Evolutionary conservation across 2,888 invertebrate species (phyloP).

Genomic region (Eristalinus aeneus): DNA sequence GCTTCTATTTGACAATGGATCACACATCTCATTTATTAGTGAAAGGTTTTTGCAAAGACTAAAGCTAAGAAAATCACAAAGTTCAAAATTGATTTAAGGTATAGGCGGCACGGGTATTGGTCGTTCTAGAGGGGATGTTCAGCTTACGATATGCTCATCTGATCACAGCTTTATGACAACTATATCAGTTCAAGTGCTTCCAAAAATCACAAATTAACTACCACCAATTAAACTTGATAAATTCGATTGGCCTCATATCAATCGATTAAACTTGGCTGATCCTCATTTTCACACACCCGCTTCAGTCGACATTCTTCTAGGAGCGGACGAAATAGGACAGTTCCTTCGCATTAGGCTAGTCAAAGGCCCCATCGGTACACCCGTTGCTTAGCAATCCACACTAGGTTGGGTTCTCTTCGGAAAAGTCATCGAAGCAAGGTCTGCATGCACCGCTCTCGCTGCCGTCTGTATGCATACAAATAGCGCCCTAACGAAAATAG

Average conservation of each 20-base stretch:
- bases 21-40: too few species aligned
- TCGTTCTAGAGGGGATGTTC: conserved; percentile 20
- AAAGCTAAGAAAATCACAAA: too few species aligned
- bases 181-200: too few species aligned
- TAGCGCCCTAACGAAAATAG: too few species aligned
- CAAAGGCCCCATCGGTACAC: conserved; percentile 39
- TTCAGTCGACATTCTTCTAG: too few species aligned
- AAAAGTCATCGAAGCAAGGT: too few species aligned
- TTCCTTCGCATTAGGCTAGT: conserved; percentile 25
- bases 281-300: too few species aligned
- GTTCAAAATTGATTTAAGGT: conserved; percentile 48
- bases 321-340: conserved; percentile 49
- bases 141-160: conserved; percentile 11
- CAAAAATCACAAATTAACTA: conserved; percentile 25
- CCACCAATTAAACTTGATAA: conserved; percentile 16
- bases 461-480: too few species aligned
- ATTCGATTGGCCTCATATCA: conserved; percentile 36
- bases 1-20: too few species aligned
- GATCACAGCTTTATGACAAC: background rate
- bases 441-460: too few species aligned
- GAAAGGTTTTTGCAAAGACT: too few species aligned
- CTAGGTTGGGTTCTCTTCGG: conserved; percentile 49
- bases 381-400: conserved; percentile 36
- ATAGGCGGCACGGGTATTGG: conserved; percentile 35
- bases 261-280: background rate